phyloP scores from a whole-genome alignment of 2,797 vertebrate genomes.

The Champsocephalus esox region DNA sequence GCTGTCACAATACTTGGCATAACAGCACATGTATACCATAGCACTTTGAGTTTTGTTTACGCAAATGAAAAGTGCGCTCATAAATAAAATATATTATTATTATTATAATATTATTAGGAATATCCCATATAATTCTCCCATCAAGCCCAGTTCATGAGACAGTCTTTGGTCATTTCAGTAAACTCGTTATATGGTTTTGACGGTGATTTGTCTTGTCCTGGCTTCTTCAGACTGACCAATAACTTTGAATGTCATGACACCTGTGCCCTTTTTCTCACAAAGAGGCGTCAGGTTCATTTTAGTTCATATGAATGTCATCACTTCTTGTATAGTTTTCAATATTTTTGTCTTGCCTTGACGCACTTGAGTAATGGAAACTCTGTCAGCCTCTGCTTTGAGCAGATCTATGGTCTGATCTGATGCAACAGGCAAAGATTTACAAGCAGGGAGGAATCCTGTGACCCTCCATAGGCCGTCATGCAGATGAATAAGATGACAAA shows the following conservation, averaged over 20 bases:
- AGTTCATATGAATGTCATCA: slow-evolving; percentile 26
- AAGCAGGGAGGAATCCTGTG: slow-evolving; percentile 6
- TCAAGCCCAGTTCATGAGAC: slow-evolving; percentile 17
- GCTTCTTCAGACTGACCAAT: slow-evolving; percentile 21
- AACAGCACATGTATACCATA: slow-evolving; percentile 3
- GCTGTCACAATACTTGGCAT: slow-evolving; percentile 17
- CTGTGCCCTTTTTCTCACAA: slow-evolving; percentile 15
- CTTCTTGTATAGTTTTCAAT: background rate
- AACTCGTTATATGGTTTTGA: slow-evolving; percentile 37
- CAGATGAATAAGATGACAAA: slow-evolving; percentile 66
- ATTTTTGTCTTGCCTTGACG: slow-evolving; percentile 4
- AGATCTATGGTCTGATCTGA: slow-evolving; percentile 9
- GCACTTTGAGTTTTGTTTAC: too few relatives aligned
- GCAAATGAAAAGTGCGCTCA: too few relatives aligned
- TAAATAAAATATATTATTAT: too few relatives aligned
- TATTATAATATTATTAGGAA: slow-evolving; percentile 16
- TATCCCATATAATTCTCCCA: slow-evolving; percentile 12
- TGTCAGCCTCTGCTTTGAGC: background rate
- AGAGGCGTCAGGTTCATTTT: slow-evolving; percentile 16
- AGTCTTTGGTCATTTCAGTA: slow-evolving; percentile 36
- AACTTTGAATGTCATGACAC: slow-evolving; percentile 7
- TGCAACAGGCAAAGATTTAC: slow-evolving; percentile 4
- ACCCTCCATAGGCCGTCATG: slow-evolving; percentile 29
- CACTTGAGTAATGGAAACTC: slow-evolving; percentile 21
- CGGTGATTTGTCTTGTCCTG: slow-evolving; percentile 23